These are phyloP conservation scores for Bergia puertoricense DNA, from an alignment of 92 coral and sea anemone genomes.

Conservation along the genomic window DNA sequence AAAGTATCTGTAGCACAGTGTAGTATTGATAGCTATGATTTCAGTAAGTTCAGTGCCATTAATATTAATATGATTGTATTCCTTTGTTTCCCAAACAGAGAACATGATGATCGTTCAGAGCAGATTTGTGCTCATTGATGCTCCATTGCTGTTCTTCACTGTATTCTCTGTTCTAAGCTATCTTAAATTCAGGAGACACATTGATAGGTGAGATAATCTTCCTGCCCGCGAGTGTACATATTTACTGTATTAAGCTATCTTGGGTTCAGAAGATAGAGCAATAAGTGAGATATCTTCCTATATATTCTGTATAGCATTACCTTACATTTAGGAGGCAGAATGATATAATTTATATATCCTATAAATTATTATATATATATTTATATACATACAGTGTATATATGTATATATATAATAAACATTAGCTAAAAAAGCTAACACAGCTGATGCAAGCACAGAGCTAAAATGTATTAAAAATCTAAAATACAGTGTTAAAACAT, in stretches of 20 bases:
- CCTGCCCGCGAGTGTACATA: neutral
- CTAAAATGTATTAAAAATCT: too few relatives aligned
- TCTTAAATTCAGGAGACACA: constrained; percentile 74
- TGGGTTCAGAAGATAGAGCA: neutral
- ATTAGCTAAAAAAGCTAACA: too few relatives aligned
- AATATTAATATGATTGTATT: neutral
- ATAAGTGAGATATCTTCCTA: neutral
- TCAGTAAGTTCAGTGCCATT: neutral
- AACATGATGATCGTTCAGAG: constrained; percentile 93
- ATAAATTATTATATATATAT: too few relatives aligned
- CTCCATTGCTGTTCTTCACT: constrained; percentile 81
- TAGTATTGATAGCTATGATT: too few relatives aligned
- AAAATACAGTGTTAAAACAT: too few relatives aligned
- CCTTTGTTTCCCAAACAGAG: constrained; percentile 50
- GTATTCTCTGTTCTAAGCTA: constrained; percentile 78
- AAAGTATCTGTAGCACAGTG: too few relatives aligned
- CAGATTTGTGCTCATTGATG: constrained; percentile 85
- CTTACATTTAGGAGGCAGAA: too few relatives aligned
- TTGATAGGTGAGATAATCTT: constrained; percentile 58
- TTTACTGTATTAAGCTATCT: neutral
- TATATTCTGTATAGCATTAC: neutral
- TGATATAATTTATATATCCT: too few relatives aligned
- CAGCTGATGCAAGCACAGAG: too few relatives aligned
- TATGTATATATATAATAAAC: too few relatives aligned
- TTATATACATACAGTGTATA: too few relatives aligned